phyloP scores from a whole-genome alignment of 1,140 invertebrate genomes.

The Helicoverpa zea region DNA sequence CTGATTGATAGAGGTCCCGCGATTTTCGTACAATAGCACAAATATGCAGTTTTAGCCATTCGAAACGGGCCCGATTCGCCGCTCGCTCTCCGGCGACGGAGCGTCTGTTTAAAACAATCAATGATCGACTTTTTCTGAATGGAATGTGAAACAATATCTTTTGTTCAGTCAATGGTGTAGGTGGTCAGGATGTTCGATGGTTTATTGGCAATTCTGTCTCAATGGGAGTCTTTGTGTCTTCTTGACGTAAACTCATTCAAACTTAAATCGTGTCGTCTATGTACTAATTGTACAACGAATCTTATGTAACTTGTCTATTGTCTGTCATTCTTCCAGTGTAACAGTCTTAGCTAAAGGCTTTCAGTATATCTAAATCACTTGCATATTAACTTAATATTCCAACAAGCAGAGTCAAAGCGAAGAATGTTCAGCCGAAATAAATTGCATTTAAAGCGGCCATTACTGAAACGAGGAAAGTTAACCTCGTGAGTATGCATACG shows the following conservation, averaged over 20 bases:
- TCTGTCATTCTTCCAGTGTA: background rate
- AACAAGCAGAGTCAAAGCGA: background rate
- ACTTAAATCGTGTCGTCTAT: background rate
- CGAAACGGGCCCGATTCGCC: conserved; percentile 61
- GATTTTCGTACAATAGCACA: conserved; percentile 79
- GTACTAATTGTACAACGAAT: conserved; percentile 21
- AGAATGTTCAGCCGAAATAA: background rate
- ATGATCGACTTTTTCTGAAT: conserved; percentile 82
- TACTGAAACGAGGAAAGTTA: conserved; percentile 30
- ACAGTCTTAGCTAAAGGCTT: background rate
- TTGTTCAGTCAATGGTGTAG: conserved; percentile 66
- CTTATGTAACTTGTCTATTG: background rate
- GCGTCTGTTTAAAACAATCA: conserved; percentile 86
- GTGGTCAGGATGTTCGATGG: conserved; percentile 78
- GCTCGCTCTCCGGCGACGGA: conserved; percentile 74
- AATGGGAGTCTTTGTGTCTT: conserved; percentile 20
- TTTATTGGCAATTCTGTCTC: conserved; percentile 63
- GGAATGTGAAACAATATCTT: conserved; percentile 80
- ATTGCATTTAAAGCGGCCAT: conserved; percentile 13
- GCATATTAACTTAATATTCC: conserved; percentile 6
- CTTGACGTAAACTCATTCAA: conserved; percentile 23
- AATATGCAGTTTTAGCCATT: conserved; percentile 68
- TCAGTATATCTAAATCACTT: background rate
- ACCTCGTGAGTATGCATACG: conserved; percentile 49
- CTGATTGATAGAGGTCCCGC: conserved; percentile 83